Evolutionary conservation across 2,797 vertebrate genomes (phyloP).

Genomic region (Brotogeris chrysoptera): DNA sequence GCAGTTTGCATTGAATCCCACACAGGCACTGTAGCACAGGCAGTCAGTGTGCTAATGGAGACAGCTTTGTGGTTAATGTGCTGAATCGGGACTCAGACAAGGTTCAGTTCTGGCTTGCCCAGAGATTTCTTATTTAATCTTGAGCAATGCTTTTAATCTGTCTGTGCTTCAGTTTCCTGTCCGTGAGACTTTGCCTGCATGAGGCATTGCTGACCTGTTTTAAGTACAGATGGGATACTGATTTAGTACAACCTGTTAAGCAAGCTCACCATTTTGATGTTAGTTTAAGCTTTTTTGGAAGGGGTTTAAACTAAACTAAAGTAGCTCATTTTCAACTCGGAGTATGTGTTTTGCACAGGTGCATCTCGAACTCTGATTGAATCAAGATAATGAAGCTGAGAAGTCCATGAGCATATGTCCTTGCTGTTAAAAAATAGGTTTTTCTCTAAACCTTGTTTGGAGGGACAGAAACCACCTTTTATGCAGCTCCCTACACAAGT

Average conservation of each 20-base stretch:
- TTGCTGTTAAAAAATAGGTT: neutral
- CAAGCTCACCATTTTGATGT: neutral
- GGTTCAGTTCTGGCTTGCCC: slow-evolving; percentile 48
- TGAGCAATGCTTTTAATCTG: slow-evolving; percentile 22
- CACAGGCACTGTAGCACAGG: neutral
- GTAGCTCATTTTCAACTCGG: neutral
- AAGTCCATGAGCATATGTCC: neutral
- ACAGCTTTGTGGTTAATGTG: slow-evolving; percentile 9
- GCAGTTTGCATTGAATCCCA: neutral
- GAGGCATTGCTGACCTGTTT: neutral
- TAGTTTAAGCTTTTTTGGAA: neutral
- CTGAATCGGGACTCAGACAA: slow-evolving; percentile 31
- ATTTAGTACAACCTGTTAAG: neutral
- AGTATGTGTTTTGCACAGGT: neutral
- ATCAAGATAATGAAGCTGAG: neutral
- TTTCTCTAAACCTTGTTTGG: neutral
- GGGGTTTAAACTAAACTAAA: neutral
- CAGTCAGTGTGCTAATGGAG: neutral
- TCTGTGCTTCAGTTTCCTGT: neutral
- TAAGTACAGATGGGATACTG: neutral
- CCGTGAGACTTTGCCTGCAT: neutral
- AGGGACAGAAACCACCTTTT: neutral
- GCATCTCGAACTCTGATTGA: neutral
- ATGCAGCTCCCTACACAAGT: neutral
- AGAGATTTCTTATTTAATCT: slow-evolving; percentile 20